phyloP scores from a whole-genome alignment of 2,888 invertebrate genomes.

The Brenthis ino region DNA sequence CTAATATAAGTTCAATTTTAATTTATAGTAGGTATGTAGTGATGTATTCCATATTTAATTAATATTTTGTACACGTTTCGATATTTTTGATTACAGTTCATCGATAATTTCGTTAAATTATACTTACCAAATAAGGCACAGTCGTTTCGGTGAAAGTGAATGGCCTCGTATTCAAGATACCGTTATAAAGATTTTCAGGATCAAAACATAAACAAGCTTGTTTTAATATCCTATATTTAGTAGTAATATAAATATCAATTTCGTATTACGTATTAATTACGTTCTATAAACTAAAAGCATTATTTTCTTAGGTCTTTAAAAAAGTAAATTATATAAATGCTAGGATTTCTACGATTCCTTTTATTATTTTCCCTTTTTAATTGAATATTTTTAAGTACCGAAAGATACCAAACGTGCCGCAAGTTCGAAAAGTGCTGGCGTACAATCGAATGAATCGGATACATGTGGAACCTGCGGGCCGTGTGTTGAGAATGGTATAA shows the following conservation, averaged over 20 bases:
- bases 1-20: too few species aligned
- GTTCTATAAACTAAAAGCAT: too few species aligned
- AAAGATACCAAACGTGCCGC: slow-evolving; percentile 29
- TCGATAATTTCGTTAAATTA: too few species aligned
- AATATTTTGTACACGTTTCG: too few species aligned
- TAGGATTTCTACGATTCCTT: neutral
- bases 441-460: slow-evolving; percentile 20
- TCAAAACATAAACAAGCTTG: neutral
- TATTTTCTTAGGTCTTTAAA: too few species aligned
- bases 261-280: neutral
- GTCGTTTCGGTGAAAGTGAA: slow-evolving; percentile 17
- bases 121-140: neutral
- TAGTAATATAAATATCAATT: neutral
- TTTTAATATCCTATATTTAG: neutral
- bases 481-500: slow-evolving; percentile 32
- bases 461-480: slow-evolving; percentile 36
- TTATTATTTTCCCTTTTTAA: neutral
- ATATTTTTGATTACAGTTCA: too few species aligned
- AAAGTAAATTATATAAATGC: too few species aligned
- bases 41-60: too few species aligned
- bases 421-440: slow-evolving; percentile 29
- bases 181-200: slow-evolving; percentile 25
- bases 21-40: too few species aligned
- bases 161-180: slow-evolving; percentile 16
- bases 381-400: slow-evolving; percentile 34